Evolutionary conservation across 2,113 vertebrate species (phyloP).

Genomic region (Oceanites oceanicus): DNA sequence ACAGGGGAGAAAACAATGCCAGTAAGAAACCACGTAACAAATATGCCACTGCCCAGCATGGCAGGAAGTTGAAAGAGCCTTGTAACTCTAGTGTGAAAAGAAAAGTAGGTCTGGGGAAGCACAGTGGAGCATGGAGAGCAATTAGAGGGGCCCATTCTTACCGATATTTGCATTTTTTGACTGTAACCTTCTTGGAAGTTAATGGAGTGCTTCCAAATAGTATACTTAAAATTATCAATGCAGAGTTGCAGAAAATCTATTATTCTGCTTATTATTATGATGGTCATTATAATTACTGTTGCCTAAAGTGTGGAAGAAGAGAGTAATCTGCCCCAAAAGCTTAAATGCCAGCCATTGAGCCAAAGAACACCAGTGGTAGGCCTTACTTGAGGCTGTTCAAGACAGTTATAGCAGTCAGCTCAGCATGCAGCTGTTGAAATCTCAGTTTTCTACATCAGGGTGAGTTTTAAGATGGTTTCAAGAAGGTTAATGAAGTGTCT

Average conservation of each 20-base stretch:
- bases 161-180: not conserved
- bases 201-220: not conserved
- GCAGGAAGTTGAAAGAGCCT: no score
- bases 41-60: fast-evolving
- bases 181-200: not conserved
- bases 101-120: not conserved
- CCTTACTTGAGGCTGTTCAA: not conserved
- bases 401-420: not conserved
- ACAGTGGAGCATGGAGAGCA: not conserved
- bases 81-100: not conserved
- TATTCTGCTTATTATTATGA: not conserved
- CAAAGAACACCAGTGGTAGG: not conserved
- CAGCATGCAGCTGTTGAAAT: not conserved
- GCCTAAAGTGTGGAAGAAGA: not conserved
- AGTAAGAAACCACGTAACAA: not conserved
- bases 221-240: not conserved
- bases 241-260: not conserved
- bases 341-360: not conserved
- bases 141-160: not conserved
- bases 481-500: not conserved
- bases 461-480: not conserved
- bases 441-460: not conserved
- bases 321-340: not conserved
- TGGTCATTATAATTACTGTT: not conserved
- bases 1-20: not conserved